phyloP scores from a whole-genome alignment of 1,140 invertebrate species.

The Camponotus floridanus region DNA sequence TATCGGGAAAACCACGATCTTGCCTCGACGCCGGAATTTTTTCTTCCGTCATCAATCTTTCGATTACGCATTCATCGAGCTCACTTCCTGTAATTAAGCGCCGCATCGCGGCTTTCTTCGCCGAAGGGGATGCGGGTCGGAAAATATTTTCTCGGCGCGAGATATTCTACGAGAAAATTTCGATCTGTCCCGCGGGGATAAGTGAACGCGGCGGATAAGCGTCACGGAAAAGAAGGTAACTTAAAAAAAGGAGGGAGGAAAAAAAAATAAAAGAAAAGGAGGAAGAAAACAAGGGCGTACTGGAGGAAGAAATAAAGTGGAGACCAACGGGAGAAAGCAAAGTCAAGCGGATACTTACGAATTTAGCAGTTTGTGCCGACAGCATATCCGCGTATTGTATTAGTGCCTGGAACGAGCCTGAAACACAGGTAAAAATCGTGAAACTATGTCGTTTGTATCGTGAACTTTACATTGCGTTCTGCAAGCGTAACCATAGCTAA shows the following conservation, averaged over 20 bases:
- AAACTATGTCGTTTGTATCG: neutral
- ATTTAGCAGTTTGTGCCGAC: slow-evolving; percentile 98
- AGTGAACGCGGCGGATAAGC: slow-evolving; percentile 40
- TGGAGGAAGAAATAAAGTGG: slow-evolving; percentile 17
- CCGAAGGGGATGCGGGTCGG: neutral
- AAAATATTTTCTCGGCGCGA: slow-evolving; percentile 49
- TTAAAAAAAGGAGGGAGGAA: neutral
- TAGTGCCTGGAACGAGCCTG: slow-evolving; percentile 99
- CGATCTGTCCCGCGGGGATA: slow-evolving; percentile 62
- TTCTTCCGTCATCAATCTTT: slow-evolving; percentile 54
- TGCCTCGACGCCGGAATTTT: neutral
- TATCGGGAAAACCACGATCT: slow-evolving; percentile 11
- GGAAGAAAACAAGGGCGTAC: neutral
- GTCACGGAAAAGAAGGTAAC: slow-evolving; percentile 12
- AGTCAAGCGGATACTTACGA: slow-evolving; percentile 88
- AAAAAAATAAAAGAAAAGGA: neutral
- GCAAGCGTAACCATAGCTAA: neutral
- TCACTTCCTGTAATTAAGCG: slow-evolving; percentile 51
- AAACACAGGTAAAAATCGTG: slow-evolving; percentile 82
- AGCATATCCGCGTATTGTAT: slow-evolving; percentile 99
- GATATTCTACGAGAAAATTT: slow-evolving; percentile 67
- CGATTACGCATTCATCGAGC: slow-evolving; percentile 51
- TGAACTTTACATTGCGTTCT: slow-evolving; percentile 23
- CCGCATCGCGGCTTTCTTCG: slow-evolving; percentile 28
- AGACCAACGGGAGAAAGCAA: slow-evolving; percentile 1